phyloP scores from a whole-genome alignment of 2,113 vertebrate species.

The Aptenodytes patagonicus region DNA sequence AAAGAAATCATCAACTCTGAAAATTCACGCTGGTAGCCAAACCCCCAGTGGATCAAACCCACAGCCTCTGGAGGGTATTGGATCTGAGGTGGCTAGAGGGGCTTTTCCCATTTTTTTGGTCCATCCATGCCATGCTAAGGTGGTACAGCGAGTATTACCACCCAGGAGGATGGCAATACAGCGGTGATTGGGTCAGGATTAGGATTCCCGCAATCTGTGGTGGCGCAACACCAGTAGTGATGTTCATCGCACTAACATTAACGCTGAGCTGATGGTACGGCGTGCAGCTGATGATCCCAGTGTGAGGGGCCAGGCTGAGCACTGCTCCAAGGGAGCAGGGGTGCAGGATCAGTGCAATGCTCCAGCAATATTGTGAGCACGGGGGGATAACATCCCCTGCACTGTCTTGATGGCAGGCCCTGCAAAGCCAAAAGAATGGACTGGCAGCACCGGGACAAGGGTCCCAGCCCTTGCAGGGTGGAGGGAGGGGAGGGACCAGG shows the following conservation, averaged over 20 bases:
- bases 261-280: background rate
- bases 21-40: background rate
- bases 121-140: background rate
- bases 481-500: background rate
- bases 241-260: background rate
- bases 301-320: background rate
- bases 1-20: background rate
- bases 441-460: background rate
- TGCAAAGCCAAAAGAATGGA: background rate
- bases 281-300: fast-evolving
- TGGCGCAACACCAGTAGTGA: background rate
- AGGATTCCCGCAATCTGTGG: background rate
- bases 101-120: background rate
- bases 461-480: no score
- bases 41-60: background rate
- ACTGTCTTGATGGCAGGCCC: background rate
- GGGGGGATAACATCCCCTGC: background rate
- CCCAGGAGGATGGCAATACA: background rate
- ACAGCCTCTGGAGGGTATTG: background rate
- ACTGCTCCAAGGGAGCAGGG: background rate
- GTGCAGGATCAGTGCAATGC: no score
- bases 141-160: background rate
- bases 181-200: fast-evolving
- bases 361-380: background rate
- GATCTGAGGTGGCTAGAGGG: background rate